Percentiles rank a stretch among this genome's conserved stretches.
Conservation (phyloP, 2,888 invertebrate species). For the Drosophila kanekoi region DNA sequence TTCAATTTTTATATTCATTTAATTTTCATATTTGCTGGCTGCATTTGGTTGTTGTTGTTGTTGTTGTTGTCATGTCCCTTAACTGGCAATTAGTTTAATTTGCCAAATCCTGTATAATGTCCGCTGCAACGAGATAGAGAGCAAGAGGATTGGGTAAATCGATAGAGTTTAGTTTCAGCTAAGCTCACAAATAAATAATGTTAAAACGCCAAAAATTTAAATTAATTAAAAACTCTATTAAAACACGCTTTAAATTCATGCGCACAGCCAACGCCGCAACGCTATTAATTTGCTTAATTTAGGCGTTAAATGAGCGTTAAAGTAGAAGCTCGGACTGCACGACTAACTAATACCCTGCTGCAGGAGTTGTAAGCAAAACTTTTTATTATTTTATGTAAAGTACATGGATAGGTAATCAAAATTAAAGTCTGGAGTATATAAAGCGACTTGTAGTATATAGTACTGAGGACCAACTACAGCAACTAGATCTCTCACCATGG, state of each 20-base stretch:
- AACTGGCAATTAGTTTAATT: conserved; percentile 78
- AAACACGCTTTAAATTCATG: conserved; percentile 38
- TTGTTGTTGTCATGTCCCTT: conserved; percentile 41
- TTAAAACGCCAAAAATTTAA: conserved; percentile 59
- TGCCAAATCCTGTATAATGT: conserved; percentile 82
- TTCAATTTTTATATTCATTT: background rate
- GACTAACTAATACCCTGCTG: background rate
- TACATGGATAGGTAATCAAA: no score
- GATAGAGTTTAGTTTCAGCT: conserved; percentile 49
- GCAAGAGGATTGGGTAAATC: conserved; percentile 31
- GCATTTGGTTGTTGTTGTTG: conserved; percentile 26
- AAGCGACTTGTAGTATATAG: no score
- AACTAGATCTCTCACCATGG: no score
- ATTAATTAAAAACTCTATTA: conserved; percentile 64
- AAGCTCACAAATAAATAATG: conserved; percentile 67
- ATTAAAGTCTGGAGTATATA: no score
- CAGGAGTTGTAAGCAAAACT: background rate
- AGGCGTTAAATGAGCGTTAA: background rate
- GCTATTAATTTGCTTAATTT: conserved; percentile 56
- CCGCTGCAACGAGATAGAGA: conserved; percentile 68
- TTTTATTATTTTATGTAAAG: no score
- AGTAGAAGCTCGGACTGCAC: background rate
- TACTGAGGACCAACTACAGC: no score
- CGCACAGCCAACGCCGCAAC: conserved; percentile 9
- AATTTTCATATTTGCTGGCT: conserved; percentile 11